Evolutionary conservation across 2,113 vertebrate genomes (phyloP), one percentile per base, ranked within the genome.

Genomic region (Seriola rivoliana): DNA sequence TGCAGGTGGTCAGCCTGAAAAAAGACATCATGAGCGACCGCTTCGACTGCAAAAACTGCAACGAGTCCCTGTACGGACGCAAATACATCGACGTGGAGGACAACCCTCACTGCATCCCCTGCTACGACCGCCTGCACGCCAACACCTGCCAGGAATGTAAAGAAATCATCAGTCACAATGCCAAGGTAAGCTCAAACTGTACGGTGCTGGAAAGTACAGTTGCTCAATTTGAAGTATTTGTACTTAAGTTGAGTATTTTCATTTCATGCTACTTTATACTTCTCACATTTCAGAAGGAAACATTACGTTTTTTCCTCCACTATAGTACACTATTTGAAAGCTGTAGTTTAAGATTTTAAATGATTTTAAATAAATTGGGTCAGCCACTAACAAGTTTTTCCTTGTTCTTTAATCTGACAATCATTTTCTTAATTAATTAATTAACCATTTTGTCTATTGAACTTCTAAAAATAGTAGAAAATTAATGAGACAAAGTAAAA

Each of bases 111-210:
- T 99, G 98, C 65, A 96, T 99, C 88, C 96, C 97, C 80, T 99
- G 98, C 94, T 99, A 99, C 0, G 97, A 99, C 12, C 94, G 95
- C 21, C 95, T 97, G 85, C 96, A 97, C 0, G 97, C 97, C 87
- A 97, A 99, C 92, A 98, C 97, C 82, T 99, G 98, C 13, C 95
- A 97, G 0, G 96, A 97, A 77, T 99, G 98, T 90, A 97, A 98
- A 80, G 96, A 99, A 91, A 93, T 96, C 29, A 99, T 99, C 0
- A 94, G 96, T 16, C 97, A 99, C 8, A 96, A 99, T 88, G 95
- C 96, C 34, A 95, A 96, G 94, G 98, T 99, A 85, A 95, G 96
- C 21, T 32, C 25, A 42, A 46, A n/a, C 3, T 3, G 17, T 8
- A 23, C 16, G 40, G 11, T 48, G 8, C 2, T 17, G 1, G 34